Percentiles rank a stretch among this genome's conserved stretches.
Conservation (phyloP, 2,113 vertebrate species). For the Etheostoma cragini region DNA sequence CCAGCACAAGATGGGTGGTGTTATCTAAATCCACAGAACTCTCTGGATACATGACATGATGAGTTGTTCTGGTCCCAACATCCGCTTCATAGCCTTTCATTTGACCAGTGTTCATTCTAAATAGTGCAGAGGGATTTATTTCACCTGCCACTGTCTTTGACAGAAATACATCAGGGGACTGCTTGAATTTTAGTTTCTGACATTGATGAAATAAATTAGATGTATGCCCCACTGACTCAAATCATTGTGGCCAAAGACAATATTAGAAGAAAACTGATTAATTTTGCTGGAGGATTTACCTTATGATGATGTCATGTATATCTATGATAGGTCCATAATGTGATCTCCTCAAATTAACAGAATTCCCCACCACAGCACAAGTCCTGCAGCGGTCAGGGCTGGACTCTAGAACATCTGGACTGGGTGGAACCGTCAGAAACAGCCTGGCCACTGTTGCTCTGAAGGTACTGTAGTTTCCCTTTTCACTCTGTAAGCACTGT, state of each 20-base stretch:
- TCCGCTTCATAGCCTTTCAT: conserved; percentile 43
- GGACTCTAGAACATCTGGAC: conserved; percentile 68
- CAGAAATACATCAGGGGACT: background rate
- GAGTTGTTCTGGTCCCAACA: conserved; percentile 60
- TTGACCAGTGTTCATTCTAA: conserved; percentile 15
- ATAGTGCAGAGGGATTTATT: background rate
- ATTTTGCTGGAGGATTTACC: conserved; percentile 72
- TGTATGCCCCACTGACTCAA: background rate
- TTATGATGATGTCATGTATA: conserved; percentile 86
- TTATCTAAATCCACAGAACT: conserved; percentile 50
- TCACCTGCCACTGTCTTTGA: background rate
- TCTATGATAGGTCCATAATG: conserved; percentile 88
- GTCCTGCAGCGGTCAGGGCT: conserved; percentile 78
- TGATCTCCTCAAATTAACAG: conserved; percentile 86
- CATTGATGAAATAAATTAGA: background rate
- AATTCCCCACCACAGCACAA: conserved; percentile 92
- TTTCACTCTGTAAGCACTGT: conserved; percentile 82
- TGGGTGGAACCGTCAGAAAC: conserved; percentile 83
- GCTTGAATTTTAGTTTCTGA: background rate
- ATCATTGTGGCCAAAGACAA: too few relatives aligned
- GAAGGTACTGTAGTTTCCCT: conserved; percentile 59
- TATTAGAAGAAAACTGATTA: background rate
- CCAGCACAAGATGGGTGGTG: conserved; percentile 54
- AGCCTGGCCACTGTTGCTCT: conserved; percentile 78
- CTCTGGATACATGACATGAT: conserved; percentile 58